Evolutionary conservation across 1,140 invertebrate genomes (phyloP), one percentile per base, ranked within the genome.

Genomic region (Venturia canescens): DNA sequence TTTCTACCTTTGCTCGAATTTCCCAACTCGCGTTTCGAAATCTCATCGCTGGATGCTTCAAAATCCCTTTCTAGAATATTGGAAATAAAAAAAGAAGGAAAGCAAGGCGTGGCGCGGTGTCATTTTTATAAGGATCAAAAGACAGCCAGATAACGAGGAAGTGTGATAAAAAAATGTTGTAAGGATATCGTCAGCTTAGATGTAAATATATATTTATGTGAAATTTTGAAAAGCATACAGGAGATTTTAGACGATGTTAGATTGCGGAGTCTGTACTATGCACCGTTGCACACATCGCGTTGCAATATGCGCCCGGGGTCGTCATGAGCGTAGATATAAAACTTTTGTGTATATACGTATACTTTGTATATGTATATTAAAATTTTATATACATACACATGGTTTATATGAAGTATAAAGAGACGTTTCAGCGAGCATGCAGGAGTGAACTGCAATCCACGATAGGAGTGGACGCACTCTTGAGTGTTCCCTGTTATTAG

Each of bases 401-500:
- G 60, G 21, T 53, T 15, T n/a, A 76, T 53, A 29, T 63, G 66
- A 29, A 44, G 13, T 78, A 67, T 75, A 80, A 75, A 75, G 79
- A 80, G 79, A 80, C 70, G 79, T 80, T 75, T 80, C 71, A 80
- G 70, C 70, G 57, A 78, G 80, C 74, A 80, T 77, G 82, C 78
- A 74, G 81, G 81, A 84, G 80, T 84, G 81, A 84, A 84, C 80
- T 78, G 79, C 81, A 82, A 84, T 84, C 53, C 78, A 84, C 83
- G 87, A 89, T 90, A 90, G 86, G 86, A 90, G 88, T 88, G 88
- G 86, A 89, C 85, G 84, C 79, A 85, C 81, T 82, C 79, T 67
- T 83, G 67, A 77, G 79, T 80, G 83, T 89, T 90, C 88, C 90
- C 90, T 91, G 89, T 91, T 92, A 92, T 91, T 92, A 92, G 87